phyloP scores from a whole-genome alignment of 2,888 invertebrate genomes.

The Netelia fuscicornis region DNA sequence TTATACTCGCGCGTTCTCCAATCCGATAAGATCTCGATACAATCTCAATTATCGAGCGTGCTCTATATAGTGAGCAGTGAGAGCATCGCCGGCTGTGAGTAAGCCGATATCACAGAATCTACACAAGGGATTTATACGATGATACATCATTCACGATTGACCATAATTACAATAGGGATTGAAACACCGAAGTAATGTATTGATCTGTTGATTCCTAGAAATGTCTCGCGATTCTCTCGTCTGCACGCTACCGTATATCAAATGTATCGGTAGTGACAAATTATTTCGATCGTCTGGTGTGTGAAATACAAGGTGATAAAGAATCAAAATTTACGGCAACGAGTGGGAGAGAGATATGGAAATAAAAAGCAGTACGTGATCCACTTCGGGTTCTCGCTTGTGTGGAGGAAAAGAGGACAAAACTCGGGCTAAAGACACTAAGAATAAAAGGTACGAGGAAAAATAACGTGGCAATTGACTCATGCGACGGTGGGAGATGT shows the following conservation, averaged over 20 bases:
- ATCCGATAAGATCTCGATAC: constrained; percentile 50
- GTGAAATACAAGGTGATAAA: neutral
- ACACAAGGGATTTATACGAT: neutral
- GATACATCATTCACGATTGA: constrained; percentile 3
- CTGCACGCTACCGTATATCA: neutral
- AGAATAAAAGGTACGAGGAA: constrained; percentile 20
- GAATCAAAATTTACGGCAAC: no score
- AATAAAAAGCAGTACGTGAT: constrained; percentile 36
- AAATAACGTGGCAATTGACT: constrained; percentile 44
- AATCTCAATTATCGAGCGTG: constrained; percentile 47
- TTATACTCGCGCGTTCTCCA: constrained; percentile 1
- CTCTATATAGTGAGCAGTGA: neutral
- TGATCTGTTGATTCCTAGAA: constrained; percentile 13
- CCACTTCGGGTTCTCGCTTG: neutral
- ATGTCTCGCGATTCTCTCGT: neutral
- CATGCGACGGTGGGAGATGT: constrained; percentile 1
- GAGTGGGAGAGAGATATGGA: neutral
- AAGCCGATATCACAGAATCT: constrained; percentile 10
- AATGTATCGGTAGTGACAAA: neutral
- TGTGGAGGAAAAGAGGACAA: neutral
- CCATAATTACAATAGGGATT: constrained; percentile 42
- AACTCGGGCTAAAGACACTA: neutral
- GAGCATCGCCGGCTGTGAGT: constrained; percentile 44
- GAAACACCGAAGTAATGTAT: constrained; percentile 29
- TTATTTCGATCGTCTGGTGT: neutral